Conservation (phyloP, 2,888 invertebrate genomes). For the Hesperia comma region DNA sequence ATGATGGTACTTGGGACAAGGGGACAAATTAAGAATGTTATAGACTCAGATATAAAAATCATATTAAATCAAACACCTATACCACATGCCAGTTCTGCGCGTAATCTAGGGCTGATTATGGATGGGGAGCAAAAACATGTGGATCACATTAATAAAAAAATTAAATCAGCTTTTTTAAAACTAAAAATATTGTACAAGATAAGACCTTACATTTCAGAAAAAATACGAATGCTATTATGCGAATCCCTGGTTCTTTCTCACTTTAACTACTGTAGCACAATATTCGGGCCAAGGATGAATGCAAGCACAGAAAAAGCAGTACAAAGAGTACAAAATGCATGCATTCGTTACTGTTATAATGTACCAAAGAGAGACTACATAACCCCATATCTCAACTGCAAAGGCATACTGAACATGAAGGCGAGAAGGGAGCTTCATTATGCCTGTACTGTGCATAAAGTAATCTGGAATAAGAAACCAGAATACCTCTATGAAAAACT, state of each 20-base stretch:
- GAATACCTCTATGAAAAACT: too few species aligned
- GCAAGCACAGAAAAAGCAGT: conserved; percentile 2
- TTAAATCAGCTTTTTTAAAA: conserved; percentile 25
- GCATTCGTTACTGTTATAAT: conserved; percentile 8
- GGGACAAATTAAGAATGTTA: conserved; percentile 8
- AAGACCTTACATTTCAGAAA: conserved; percentile 2
- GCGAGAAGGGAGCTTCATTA: conserved; percentile 23
- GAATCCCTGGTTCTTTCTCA: conserved; percentile 13
- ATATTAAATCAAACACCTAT: background rate
- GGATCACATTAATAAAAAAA: conserved; percentile 22
- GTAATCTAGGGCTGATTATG: conserved; percentile 18
- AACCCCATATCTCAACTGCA: conserved; percentile 19
- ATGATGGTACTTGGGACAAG: conserved; percentile 7
- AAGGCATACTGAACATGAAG: conserved; percentile 21
- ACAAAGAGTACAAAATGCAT: conserved; percentile 22
- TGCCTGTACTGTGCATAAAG: conserved; percentile 18
- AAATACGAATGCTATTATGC: background rate
- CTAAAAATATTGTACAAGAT: conserved; percentile 18
- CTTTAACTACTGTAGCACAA: conserved; percentile 16
- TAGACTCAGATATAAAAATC: background rate
- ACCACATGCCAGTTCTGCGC: background rate
- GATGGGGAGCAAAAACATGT: conserved; percentile 28
- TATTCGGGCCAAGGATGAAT: conserved; percentile 5
- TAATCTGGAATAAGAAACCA: conserved; percentile 14
- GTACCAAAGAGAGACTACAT: conserved; percentile 8